Evolutionary conservation across 2,113 vertebrate species (phyloP).

Genomic region (Hirundichthys speculiger): DNA sequence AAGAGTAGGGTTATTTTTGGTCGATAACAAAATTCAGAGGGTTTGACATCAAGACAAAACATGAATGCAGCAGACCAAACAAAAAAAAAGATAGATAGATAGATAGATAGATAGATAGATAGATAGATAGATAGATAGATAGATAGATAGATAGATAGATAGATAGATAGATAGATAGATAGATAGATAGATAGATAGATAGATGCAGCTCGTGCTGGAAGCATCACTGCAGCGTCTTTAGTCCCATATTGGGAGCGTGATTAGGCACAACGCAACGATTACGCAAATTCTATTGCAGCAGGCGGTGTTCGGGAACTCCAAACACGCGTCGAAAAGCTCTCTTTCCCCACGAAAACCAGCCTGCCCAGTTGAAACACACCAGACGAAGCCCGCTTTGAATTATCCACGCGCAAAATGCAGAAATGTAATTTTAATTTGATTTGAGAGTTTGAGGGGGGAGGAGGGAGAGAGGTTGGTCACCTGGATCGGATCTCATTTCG

Average conservation of each 20-base stretch:
- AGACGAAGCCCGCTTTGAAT: not conserved
- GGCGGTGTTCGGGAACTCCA: conserved; percentile 69
- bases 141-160: conserved; percentile 64
- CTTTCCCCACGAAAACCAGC: conserved; percentile 31
- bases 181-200: conserved; percentile 9
- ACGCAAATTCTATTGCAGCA: conserved; percentile 78
- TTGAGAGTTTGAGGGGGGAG: not conserved
- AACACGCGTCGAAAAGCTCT: conserved; percentile 30
- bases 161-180: conserved; percentile 13
- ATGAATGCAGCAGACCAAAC: conserved; percentile 68
- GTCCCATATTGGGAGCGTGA: conserved; percentile 78
- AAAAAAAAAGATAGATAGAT: conserved; percentile 33
- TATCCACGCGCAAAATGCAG: too few species aligned
- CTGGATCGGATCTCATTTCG: conserved; percentile 54
- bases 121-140: conserved; percentile 39
- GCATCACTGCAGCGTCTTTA: conserved; percentile 76
- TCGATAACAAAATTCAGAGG: conserved; percentile 72
- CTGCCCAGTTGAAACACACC: conserved; percentile 9
- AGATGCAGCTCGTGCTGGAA: conserved; percentile 60
- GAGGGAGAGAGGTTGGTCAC: conserved; percentile 20
- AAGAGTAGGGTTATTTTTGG: conserved; percentile 78
- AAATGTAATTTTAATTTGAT: too few species aligned
- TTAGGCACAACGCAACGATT: conserved; percentile 81
- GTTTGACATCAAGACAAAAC: conserved; percentile 72
- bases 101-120: conserved; percentile 7